Evolutionary conservation across 1,140 invertebrate species (phyloP).

Genomic region (Bombus confusus): DNA sequence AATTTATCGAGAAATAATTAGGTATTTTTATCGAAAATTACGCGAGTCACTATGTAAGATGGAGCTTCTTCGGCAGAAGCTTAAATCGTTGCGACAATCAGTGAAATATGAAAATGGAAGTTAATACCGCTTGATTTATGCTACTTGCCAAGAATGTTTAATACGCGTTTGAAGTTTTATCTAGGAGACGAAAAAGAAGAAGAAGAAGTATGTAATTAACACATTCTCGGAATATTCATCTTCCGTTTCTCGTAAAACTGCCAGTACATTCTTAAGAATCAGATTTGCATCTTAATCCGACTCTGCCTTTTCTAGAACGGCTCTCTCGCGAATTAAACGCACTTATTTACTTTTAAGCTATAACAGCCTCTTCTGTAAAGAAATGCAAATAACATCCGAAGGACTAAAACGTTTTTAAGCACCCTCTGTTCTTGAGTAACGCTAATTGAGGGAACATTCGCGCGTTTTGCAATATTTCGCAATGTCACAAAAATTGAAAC

Average conservation of each 20-base stretch:
- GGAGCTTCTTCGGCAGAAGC: neutral
- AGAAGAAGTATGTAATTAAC: neutral
- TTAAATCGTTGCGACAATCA: neutral
- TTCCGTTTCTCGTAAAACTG: neutral
- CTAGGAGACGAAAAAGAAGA: neutral
- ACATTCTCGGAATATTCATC: neutral
- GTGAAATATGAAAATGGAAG: neutral
- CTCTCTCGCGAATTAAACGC: neutral
- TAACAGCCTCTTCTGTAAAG: neutral
- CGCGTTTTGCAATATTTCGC: too few species aligned
- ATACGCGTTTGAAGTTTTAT: neutral
- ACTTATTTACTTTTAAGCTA: neutral
- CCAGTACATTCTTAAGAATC: neutral
- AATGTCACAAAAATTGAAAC: neutral
- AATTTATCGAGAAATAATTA: neutral
- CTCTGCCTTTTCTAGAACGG: neutral
- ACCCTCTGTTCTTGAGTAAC: neutral
- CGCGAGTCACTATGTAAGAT: neutral
- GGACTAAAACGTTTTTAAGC: neutral
- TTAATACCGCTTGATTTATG: neutral
- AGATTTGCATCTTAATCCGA: slow-evolving; percentile 28
- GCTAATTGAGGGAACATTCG: too few species aligned
- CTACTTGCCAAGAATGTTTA: neutral
- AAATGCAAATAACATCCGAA: slow-evolving; percentile 1
- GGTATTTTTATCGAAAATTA: neutral